These are phyloP conservation scores for Emmelina monodactyla DNA, from an alignment of 2,888 invertebrate genomes.

Conservation along the genomic window DNA sequence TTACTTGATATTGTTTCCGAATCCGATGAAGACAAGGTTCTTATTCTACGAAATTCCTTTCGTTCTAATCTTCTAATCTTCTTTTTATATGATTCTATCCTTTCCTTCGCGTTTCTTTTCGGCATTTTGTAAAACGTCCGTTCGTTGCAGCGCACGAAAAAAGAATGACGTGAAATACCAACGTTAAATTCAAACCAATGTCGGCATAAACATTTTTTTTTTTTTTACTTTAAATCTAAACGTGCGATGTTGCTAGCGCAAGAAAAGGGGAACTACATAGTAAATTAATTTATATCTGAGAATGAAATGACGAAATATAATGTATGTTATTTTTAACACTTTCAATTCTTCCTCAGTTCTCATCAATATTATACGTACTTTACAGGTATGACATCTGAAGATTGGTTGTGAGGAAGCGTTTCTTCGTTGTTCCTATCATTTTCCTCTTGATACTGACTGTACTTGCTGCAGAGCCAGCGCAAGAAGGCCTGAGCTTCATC, in stretches of 20 bases:
- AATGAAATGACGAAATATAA: background rate
- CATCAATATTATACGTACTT: too few relatives aligned
- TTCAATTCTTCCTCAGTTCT: too few relatives aligned
- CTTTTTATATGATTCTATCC: background rate
- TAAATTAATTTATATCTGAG: background rate
- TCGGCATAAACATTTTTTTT: too few relatives aligned
- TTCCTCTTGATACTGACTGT: too few relatives aligned
- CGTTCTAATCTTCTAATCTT: conserved; percentile 2
- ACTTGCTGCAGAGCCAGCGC: too few relatives aligned
- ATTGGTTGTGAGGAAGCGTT: too few relatives aligned
- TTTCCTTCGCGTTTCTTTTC: background rate
- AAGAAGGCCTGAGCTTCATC: too few relatives aligned
- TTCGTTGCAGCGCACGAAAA: conserved; percentile 4
- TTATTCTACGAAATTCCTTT: background rate
- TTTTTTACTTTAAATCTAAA: too few relatives aligned
- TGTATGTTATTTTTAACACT: background rate
- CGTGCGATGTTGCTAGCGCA: conserved; percentile 9
- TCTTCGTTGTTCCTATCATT: too few relatives aligned
- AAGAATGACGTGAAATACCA: conserved; percentile 8
- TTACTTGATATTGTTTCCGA: background rate
- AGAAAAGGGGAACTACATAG: background rate
- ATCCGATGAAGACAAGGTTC: background rate
- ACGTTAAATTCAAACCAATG: too few relatives aligned
- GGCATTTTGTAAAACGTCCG: background rate
- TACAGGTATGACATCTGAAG: too few relatives aligned